Conservation (phyloP, 2,888 invertebrate genomes). For the Eremobia ochroleuca region DNA sequence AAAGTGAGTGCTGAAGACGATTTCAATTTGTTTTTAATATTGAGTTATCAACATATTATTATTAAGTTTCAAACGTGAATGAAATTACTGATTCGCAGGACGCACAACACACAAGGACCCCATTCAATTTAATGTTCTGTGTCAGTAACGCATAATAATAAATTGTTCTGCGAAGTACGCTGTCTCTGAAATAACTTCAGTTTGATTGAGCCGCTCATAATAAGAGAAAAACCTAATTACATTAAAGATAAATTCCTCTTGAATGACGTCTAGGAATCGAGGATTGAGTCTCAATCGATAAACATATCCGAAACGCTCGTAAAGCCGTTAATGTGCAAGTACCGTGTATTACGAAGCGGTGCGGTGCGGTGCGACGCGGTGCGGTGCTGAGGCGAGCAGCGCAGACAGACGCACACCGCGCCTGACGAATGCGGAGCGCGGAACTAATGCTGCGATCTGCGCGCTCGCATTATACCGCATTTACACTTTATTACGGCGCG, state of each 20-base stretch:
- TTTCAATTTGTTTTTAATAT: conserved; percentile 48
- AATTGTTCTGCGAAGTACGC: conserved; percentile 17
- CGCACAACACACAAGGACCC: too few species aligned
- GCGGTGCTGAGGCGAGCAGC: conserved; percentile 35
- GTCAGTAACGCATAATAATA: conserved; percentile 5
- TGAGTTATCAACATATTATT: conserved; percentile 47
- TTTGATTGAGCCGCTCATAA: conserved; percentile 24
- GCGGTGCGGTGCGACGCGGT: conserved; percentile 17
- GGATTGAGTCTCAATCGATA: conserved; percentile 59
- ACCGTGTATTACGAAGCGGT: conserved; percentile 53
- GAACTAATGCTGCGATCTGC: conserved; percentile 75
- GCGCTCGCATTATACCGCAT: conserved; percentile 71
- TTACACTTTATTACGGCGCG: conserved; percentile 73
- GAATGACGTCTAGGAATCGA: conserved; percentile 57
- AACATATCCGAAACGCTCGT: conserved; percentile 63
- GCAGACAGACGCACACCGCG: conserved; percentile 74
- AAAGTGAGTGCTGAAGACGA: conserved; percentile 41
- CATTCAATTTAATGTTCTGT: conserved; percentile 12
- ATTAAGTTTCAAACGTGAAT: conserved; percentile 10
- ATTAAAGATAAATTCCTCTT: conserved; percentile 51
- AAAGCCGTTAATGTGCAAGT: conserved; percentile 61
- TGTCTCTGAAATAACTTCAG: conserved; percentile 4
- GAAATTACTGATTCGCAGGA: conserved; percentile 14
- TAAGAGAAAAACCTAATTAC: conserved; percentile 52
- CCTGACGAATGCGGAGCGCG: conserved; percentile 82